A percentile compares a stretch with the other conserved stretches of the same genome.
Evolutionary conservation across 2,888 invertebrate species (phyloP).

Genomic region (Cantharis rufa): DNA sequence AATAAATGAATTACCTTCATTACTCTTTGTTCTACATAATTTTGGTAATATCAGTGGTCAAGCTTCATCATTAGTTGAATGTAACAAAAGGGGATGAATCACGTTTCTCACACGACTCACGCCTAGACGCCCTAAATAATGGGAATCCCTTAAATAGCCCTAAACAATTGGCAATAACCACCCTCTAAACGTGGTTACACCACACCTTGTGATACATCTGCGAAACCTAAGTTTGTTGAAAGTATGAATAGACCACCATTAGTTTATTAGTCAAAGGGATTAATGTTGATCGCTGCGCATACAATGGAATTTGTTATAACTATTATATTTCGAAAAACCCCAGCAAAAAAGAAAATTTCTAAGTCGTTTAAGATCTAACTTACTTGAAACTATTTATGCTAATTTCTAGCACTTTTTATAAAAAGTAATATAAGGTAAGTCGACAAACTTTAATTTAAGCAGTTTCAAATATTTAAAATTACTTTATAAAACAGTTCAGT

Average conservation of each 20-base stretch:
- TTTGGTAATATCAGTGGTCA: constrained; percentile 14
- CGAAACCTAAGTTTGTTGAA: neutral
- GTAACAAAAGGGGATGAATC: constrained; percentile 41
- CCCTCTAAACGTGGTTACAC: constrained; percentile 25
- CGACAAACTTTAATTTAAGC: neutral
- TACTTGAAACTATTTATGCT: neutral
- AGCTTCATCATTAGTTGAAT: constrained; percentile 34
- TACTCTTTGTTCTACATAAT: neutral
- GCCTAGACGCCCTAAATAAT: constrained; percentile 37
- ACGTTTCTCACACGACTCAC: constrained; percentile 37
- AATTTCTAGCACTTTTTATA: neutral
- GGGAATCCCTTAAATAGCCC: constrained; percentile 39
- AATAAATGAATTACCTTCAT: neutral
- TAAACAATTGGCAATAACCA: constrained; percentile 33
- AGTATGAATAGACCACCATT: neutral
- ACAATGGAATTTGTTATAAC: neutral
- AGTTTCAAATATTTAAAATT: neutral
- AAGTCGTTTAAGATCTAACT: neutral
- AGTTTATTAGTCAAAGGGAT: neutral
- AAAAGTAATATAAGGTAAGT: neutral
- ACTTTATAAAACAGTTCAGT: neutral
- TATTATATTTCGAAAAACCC: neutral
- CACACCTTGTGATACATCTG: constrained; percentile 28
- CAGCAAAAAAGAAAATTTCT: neutral
- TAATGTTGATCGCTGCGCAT: neutral